Conservation (phyloP, 2,113 vertebrate species). For the Actenoides hombroni region DNA sequence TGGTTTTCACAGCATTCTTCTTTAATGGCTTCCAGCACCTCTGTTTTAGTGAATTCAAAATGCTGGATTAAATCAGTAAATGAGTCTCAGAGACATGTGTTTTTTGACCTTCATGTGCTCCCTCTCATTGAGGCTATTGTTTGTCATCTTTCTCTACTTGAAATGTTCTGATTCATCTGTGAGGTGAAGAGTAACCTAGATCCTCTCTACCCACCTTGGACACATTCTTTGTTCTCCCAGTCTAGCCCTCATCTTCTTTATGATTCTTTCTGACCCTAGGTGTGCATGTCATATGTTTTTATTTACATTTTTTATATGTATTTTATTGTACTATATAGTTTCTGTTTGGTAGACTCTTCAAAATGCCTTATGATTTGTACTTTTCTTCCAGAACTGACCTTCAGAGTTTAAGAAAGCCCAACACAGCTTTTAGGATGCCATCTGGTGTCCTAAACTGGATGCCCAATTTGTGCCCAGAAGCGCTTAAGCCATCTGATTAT, state of each 20-base stretch:
- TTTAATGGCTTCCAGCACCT: constrained; percentile 28
- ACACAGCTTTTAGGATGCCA: background rate
- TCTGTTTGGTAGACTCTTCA: background rate
- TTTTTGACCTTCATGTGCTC: background rate
- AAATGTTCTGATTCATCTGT: background rate
- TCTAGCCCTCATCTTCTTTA: background rate
- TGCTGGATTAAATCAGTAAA: background rate
- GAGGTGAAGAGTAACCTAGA: background rate
- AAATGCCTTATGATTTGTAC: background rate
- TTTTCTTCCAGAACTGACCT: background rate
- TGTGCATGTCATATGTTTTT: background rate
- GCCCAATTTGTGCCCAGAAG: background rate
- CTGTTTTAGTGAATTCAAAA: background rate
- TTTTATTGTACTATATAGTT: background rate
- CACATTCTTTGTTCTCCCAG: background rate
- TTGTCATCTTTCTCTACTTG: background rate
- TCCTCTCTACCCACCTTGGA: background rate
- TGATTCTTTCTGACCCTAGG: background rate
- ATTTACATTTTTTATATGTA: background rate
- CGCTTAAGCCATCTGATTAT: background rate
- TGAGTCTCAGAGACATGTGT: background rate
- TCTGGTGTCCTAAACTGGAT: background rate
- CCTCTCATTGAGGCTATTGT: background rate
- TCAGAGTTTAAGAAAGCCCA: background rate
- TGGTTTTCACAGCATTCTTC: constrained; percentile 26